Evolutionary conservation across 1,140 invertebrate genomes (phyloP).

Genomic region (Polypedilum pembai): DNA sequence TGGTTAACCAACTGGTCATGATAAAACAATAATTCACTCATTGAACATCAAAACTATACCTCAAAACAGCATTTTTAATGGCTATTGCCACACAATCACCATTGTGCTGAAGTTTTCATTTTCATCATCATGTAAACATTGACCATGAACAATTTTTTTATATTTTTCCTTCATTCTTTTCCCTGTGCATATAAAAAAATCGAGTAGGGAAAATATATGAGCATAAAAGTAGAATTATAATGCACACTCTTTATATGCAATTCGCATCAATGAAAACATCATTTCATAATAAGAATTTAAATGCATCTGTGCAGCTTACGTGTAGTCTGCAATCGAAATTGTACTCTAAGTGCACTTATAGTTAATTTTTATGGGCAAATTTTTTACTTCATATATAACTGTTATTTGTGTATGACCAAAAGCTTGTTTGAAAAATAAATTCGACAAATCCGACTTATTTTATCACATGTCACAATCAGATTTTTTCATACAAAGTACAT

Average conservation of each 20-base stretch:
- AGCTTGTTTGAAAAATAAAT: no score
- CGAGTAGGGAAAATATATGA: not conserved
- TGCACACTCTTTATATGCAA: not conserved
- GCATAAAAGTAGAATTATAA: not conserved
- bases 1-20: no score
- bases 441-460: no score
- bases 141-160: conserved; percentile 8
- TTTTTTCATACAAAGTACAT: no score
- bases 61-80: no score
- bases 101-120: not conserved
- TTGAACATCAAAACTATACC: no score
- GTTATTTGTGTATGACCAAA: no score
- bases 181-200: not conserved
- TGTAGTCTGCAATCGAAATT: not conserved
- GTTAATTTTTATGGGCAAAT: not conserved
- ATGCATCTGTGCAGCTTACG: not conserved
- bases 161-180: not conserved
- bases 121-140: not conserved
- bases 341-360: not conserved
- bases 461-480: no score
- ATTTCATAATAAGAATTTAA: not conserved
- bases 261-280: not conserved
- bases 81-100: not conserved
- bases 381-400: no score
- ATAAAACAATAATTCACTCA: no score